Percentiles rank a stretch among this genome's conserved stretches.
These are phyloP conservation scores for Lepidurus apus DNA, from an alignment of 1,140 invertebrate species.

Conservation along the genomic window DNA sequence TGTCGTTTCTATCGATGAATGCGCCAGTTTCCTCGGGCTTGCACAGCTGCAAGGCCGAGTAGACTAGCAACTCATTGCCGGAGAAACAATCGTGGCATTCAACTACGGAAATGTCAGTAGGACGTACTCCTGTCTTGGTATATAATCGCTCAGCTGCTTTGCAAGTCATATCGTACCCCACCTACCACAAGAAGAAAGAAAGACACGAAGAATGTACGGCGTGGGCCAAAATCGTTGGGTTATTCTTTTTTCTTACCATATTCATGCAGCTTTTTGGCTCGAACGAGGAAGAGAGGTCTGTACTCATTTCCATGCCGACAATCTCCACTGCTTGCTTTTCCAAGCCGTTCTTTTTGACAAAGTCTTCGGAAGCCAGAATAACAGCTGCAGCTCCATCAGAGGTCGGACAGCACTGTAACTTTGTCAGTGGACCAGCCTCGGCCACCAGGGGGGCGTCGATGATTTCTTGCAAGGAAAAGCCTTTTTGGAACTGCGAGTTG, in stretches of 20 bases:
- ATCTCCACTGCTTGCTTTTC: slow-evolving; percentile 88
- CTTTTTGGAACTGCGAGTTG: slow-evolving; percentile 85
- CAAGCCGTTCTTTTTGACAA: slow-evolving; percentile 74
- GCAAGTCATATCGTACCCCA: slow-evolving; percentile 93
- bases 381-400: slow-evolving; percentile 92
- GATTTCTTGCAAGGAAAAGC: slow-evolving; percentile 85
- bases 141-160: slow-evolving; percentile 74
- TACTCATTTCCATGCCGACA: slow-evolving; percentile 91
- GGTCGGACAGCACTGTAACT: slow-evolving; percentile 94
- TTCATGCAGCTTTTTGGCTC: slow-evolving; percentile 79
- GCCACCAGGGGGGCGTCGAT: slow-evolving; percentile 75
- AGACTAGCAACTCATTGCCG: slow-evolving; percentile 94
- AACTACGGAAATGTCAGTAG: slow-evolving; percentile 86
- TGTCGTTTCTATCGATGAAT: slow-evolving; percentile 86
- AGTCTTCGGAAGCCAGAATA: slow-evolving; percentile 82
- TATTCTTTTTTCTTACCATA: slow-evolving; percentile 52
- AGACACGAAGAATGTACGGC: background rate
- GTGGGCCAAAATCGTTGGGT: background rate
- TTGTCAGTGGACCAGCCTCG: slow-evolving; percentile 71
- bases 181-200: slow-evolving; percentile 47
- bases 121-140: slow-evolving; percentile 64
- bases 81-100: slow-evolving; percentile 99
- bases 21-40: slow-evolving; percentile 82
- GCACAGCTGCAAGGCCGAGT: slow-evolving; percentile 93
- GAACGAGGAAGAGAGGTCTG: slow-evolving; percentile 82